Percentiles rank a stretch among this genome's conserved stretches.
phyloP scores from a whole-genome alignment of 2,113 vertebrate species.

The rat (Rattus norvegicus) region DNA sequence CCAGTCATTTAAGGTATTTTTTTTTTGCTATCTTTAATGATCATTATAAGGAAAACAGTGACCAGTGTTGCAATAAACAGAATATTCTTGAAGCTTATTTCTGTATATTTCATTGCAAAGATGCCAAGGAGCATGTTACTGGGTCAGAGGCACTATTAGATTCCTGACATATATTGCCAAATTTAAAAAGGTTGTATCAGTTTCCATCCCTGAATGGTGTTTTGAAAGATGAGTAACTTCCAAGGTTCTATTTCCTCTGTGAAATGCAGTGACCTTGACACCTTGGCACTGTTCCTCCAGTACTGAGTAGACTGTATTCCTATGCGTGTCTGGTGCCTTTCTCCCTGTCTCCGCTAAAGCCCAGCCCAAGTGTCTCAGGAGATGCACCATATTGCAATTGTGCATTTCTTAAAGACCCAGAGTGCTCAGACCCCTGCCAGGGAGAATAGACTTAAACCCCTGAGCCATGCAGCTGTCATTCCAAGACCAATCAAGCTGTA shows the following conservation, averaged over 20 bases:
- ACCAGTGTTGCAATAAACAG: background rate
- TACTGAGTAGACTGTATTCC: background rate
- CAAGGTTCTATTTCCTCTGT: slow-evolving; percentile 11
- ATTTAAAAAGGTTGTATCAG: slow-evolving; percentile 2
- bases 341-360: background rate
- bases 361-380: background rate
- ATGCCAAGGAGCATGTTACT: background rate
- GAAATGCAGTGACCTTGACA: slow-evolving; percentile 27
- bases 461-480: background rate
- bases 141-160: background rate
- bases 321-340: background rate
- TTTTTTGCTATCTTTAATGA: slow-evolving; percentile 32
- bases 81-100: slow-evolving; percentile 8
- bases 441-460: background rate
- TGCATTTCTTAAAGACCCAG: background rate
- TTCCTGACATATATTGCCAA: background rate
- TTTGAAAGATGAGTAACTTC: slow-evolving; percentile 49
- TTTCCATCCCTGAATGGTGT: background rate
- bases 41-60: background rate
- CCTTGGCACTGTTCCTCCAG: background rate
- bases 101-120: slow-evolving; percentile 36
- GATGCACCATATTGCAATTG: background rate
- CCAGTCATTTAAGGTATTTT: background rate
- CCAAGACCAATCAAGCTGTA: background rate
- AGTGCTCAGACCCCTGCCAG: background rate